Conservation (phyloP, 2,888 invertebrate species). For the Dysmachus trigonus region DNA sequence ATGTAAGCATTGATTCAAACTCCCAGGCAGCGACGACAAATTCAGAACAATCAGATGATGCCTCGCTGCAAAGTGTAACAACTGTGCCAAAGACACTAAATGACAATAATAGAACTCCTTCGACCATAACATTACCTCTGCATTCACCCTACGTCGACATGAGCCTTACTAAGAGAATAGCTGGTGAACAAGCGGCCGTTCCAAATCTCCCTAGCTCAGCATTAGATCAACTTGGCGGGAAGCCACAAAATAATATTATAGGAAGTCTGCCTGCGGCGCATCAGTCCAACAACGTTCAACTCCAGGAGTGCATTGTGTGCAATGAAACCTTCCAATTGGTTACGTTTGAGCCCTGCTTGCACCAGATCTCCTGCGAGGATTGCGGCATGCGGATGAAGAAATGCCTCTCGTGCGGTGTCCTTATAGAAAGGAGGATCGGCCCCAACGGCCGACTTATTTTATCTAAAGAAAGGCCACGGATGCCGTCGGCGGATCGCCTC, state of each 20-base stretch:
- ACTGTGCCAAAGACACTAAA: constrained; percentile 56
- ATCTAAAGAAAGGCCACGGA: constrained; percentile 64
- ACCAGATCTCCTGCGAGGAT: constrained; percentile 78
- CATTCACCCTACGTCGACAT: constrained; percentile 53
- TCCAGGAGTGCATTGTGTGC: constrained; percentile 76
- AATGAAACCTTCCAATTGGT: constrained; percentile 74
- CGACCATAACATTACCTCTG: not conserved
- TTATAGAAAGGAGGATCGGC: constrained; percentile 69
- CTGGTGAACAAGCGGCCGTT: constrained; percentile 38
- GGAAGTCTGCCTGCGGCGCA: not conserved
- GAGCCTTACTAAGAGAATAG: constrained; percentile 50
- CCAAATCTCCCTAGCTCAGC: constrained; percentile 39
- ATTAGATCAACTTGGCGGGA: constrained; percentile 49
- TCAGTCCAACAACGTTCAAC: constrained; percentile 57
- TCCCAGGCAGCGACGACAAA: not conserved
- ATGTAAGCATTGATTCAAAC: constrained; percentile 27
- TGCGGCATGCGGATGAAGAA: constrained; percentile 81
- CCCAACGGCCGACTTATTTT: constrained; percentile 67
- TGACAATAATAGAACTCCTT: constrained; percentile 49
- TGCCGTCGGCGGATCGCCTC: constrained; percentile 73
- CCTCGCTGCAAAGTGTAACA: not conserved
- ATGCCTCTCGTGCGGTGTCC: constrained; percentile 73
- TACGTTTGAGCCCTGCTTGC: constrained; percentile 77
- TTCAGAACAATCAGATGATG: constrained; percentile 9
- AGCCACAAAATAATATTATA: constrained; percentile 47